Evolutionary conservation across 2,797 vertebrate species (phyloP).

Genomic region (Sebastes ruberrimus): DNA sequence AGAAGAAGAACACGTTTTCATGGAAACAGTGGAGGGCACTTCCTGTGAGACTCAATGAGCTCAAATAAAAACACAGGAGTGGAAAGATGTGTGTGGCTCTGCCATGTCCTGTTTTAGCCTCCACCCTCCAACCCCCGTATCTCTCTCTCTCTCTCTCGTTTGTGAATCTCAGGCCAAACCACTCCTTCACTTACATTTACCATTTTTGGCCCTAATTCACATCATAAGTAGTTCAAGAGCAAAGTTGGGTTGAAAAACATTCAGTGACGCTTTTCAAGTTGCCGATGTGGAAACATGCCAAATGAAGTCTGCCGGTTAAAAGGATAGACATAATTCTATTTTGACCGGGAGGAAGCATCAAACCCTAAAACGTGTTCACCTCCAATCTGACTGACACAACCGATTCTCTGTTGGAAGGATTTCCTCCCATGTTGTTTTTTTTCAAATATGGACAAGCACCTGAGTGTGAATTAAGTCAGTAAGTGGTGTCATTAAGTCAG

Average conservation of each 20-base stretch:
- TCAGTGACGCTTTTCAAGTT: constrained; percentile 30
- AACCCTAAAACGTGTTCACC: constrained; percentile 46
- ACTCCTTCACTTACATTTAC: constrained; percentile 45
- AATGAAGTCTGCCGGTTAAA: constrained; percentile 41
- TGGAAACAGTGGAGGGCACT: constrained; percentile 68
- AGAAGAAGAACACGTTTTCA: constrained; percentile 50
- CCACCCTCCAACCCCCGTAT: constrained; percentile 23
- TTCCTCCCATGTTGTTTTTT: constrained; percentile 72
- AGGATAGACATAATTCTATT: constrained; percentile 53
- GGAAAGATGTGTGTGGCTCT: constrained; percentile 67
- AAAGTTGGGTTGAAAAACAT: constrained; percentile 12
- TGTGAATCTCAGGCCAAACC: constrained; percentile 19
- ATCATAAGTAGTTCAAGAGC: constrained; percentile 12
- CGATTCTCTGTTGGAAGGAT: constrained; percentile 74
- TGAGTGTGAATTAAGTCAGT: constrained; percentile 78
- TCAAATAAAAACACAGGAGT: constrained; percentile 71
- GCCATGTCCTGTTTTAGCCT: constrained; percentile 63
- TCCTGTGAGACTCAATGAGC: constrained; percentile 72
- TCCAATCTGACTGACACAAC: constrained; percentile 67
- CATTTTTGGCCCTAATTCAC: constrained; percentile 48
- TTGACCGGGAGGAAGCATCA: constrained; percentile 55
- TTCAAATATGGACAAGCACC: constrained; percentile 70
- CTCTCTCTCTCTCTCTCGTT: constrained; percentile 3
- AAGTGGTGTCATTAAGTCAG: constrained; percentile 83
- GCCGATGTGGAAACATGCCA: constrained; percentile 44